These are phyloP conservation scores for Porites rus DNA, from an alignment of 92 coral and sea anemone genomes.

Conservation along the genomic window DNA sequence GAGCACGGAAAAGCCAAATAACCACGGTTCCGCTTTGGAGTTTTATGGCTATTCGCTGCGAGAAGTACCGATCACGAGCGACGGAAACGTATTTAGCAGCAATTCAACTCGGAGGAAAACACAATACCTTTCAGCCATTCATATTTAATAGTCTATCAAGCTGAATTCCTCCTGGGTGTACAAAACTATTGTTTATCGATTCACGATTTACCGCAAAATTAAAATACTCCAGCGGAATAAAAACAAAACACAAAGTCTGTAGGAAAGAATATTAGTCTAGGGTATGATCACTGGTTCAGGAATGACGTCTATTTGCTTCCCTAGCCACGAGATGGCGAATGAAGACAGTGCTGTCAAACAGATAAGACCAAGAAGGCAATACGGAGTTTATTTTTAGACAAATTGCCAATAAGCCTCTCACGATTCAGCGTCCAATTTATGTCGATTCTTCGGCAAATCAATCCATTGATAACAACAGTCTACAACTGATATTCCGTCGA, in stretches of 20 bases:
- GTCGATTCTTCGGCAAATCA: constrained; percentile 3
- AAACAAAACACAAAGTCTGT: constrained; percentile 38
- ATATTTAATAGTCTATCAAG: constrained; percentile 27
- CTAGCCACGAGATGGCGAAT: not conserved
- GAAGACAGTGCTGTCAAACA: not conserved
- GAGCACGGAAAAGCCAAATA: not conserved
- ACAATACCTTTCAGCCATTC: constrained; percentile 9
- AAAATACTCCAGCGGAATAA: constrained; percentile 35
- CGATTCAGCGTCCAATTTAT: constrained; percentile 1
- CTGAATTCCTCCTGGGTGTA: not conserved
- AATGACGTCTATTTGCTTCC: not conserved
- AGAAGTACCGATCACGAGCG: constrained; percentile 12
- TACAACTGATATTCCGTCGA: not conserved
- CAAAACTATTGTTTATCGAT: constrained; percentile 22
- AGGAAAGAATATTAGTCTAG: constrained; percentile 31
- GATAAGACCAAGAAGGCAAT: not conserved
- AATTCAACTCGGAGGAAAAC: not conserved
- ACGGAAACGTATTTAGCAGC: not conserved
- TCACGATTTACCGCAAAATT: constrained; percentile 36
- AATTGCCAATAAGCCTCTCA: not conserved
- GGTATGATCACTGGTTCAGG: not conserved
- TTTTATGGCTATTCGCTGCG: constrained; percentile 1
- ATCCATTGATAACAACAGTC: not conserved
- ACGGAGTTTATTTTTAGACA: not conserved
- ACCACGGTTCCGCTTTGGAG: constrained; percentile 15